Evolutionary conservation across 2,888 invertebrate species (phyloP), one percentile per base, ranked within the genome.

Genomic region (Sipha maydis): DNA sequence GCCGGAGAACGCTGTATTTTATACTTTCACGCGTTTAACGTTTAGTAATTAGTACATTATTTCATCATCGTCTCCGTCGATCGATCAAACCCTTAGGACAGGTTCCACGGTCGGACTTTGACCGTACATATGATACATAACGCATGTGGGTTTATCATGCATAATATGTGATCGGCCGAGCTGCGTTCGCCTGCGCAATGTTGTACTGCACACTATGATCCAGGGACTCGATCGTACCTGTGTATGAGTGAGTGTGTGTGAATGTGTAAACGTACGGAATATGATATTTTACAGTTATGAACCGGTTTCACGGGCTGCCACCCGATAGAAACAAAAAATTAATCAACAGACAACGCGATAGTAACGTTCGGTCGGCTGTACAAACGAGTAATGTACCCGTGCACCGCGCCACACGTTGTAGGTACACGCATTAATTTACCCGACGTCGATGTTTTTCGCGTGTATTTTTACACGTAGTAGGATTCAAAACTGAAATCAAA

Each of bases 271-370:
- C 73, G 21, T 38, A 75, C 21, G 25, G 34, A 38, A 76, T 41
- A 38, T 28, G 31, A 69, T 69, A n/a, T 69, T 80, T 80, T 67
- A 80, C 80, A 80, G 80, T 80, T 80, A 80, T 38, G n/a, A 67
- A 80, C 67, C 80, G 80, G 80, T 80, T 67, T 67, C 67, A 17
- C 48, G 48, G 14, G 14, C 67, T 19, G 67, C 56, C 80, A 19
- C 11, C 80, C 14, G 67, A 80, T 38, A 25, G 38, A 31, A 41
- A 79, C 21, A n/a, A 67, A 80, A 80, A 80, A 79, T 79, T 79
- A 79, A 79, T 61, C 79, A 38, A 61, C 79, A 38, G 3, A 61
- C 48, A 54, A n/a, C 19, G 31, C 17, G 48, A 48, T 34, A 34
- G n/a, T n/a, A 78, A 31, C 31, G 48, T 54, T 19, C 28, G 41